Evolutionary conservation across 2,888 invertebrate genomes (phyloP).

Genomic region (Drosophila kanekoi): DNA sequence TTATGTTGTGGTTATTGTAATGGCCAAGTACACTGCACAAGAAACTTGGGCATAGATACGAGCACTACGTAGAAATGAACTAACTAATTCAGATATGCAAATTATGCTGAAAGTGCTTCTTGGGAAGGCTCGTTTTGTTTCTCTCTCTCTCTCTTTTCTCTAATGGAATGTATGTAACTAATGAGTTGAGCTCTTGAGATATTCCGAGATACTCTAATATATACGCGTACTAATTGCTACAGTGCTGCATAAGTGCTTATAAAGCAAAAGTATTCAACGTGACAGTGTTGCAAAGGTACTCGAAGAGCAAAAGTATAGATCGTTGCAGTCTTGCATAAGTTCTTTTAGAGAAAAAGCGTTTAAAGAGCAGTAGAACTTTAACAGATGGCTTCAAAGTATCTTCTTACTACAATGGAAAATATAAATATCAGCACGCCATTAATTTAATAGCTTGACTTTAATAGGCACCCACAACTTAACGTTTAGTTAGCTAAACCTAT

Average conservation of each 20-base stretch:
- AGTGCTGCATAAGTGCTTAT: not conserved
- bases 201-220: not conserved
- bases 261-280: too few relatives aligned
- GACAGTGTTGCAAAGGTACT: too few relatives aligned
- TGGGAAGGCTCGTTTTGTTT: conserved; percentile 12
- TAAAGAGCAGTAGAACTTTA: too few relatives aligned
- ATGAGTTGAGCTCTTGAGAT: conserved; percentile 31
- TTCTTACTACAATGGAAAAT: too few relatives aligned
- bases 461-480: not conserved
- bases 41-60: conserved; percentile 33
- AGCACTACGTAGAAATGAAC: conserved; percentile 11
- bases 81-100: conserved; percentile 62
- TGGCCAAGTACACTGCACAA: conserved; percentile 65
- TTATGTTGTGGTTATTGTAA: conserved; percentile 80
- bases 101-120: conserved; percentile 40
- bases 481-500: not conserved
- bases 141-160: not conserved
- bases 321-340: too few relatives aligned
- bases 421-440: conserved; percentile 2
- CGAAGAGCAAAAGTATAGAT: too few relatives aligned
- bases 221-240: conserved; percentile 5
- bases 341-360: too few relatives aligned
- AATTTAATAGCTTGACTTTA: not conserved
- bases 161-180: conserved; percentile 27
- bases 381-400: too few relatives aligned